Evolutionary conservation across 2,113 vertebrate species (phyloP), one percentile per base, ranked within the genome.

Genomic region (Camelus bactrianus): DNA sequence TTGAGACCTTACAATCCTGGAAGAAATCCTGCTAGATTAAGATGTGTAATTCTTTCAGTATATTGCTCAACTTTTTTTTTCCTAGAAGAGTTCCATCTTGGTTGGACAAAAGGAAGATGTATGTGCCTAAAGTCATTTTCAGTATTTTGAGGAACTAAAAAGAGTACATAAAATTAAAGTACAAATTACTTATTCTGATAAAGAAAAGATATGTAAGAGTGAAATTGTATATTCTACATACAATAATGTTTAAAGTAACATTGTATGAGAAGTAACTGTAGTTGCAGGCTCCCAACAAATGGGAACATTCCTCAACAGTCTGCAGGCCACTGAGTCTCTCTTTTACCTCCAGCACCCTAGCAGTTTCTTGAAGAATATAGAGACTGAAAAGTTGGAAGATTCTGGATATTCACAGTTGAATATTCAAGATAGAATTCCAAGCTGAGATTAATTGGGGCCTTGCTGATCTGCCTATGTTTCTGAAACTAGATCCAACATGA

Each of bases 141-240:
- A 81, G 80, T 52, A 91, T 88, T 95, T 86, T 91, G 60, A 95
- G 35, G 48, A n/a, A 84, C 75, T 93, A 92, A 60, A 46, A 82
- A 17, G 26, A 64, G 26, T 67, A 10, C 8, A 38, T 72, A 35
- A 56, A 77, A 62, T 93, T 62, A 50, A 91, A 79, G n/a, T 62
- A 54, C n/a, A 38, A 58, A 35, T 75, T 79, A 79, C 69, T 91
- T 93, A 64, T 89, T 86, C 35, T 72, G 60, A 77, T 86, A 60
- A 93, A 87, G 26, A 91, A 65, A 67, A 91, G 79, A 84, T n/a
- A 60, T 54, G 17, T 82, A 64, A 88, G 60, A 72, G 24, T 82
- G 10, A 70, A 77, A 52, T 35, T 62, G 5, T 86, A 16, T 58
- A 35, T 64, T 89, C n/a, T 58, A 48, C 3, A 32, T 35, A 54